Base-by-base conservation (phyloP, 2,797 vertebrate genomes). In the Sebastes trivittatus region DNA sequence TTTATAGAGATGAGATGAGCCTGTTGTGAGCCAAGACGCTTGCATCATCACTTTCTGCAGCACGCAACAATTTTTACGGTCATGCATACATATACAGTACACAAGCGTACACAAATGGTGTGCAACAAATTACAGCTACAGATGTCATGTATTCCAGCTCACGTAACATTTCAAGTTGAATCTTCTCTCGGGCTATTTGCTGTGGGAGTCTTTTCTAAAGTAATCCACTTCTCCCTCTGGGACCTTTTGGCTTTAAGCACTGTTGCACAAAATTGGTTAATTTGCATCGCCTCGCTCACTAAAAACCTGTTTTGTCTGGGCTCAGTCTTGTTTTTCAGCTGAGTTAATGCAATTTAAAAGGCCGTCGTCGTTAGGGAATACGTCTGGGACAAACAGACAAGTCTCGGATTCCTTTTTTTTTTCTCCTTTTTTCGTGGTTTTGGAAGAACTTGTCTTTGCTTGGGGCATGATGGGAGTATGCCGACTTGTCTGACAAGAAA, bases 251-350 rank as follows among this genome's bases (percentile, higher is more conserved):
- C 80, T 89, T 86, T 75, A 85, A 89, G 80, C 82, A 71, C 65
- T 86, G 71, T 83, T 87, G 72, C 82, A 80, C 81, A 80, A 87
- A 88, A 86, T 80, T 78, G 80, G 74, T 27, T 82, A 38, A 88
- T 92, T 88, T 89, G 77, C 81, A 85, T 85, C 10, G 34, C 54
- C 55, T 72, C 32, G 1, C 69, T 77, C 63, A 34, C 52, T 38
- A 38, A 60, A 60, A 88, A 73, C 71, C 62, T 76, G 55, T 87
- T 92, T 84, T 74, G 59, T 90, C 84, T 65, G 65, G 61, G 63
- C 74, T 65, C 23, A 75, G 75, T 83, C 72, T 64, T 67, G 61
- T 82, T 81, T 81, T 82, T 71, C 64, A 65, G 34, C 10, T 1
- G 2, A 58, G 66, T 74, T 78, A 72, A 86, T 76, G 60, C 58